phyloP scores from a whole-genome alignment of 2,888 invertebrate species.

The Calameuta idolon region DNA sequence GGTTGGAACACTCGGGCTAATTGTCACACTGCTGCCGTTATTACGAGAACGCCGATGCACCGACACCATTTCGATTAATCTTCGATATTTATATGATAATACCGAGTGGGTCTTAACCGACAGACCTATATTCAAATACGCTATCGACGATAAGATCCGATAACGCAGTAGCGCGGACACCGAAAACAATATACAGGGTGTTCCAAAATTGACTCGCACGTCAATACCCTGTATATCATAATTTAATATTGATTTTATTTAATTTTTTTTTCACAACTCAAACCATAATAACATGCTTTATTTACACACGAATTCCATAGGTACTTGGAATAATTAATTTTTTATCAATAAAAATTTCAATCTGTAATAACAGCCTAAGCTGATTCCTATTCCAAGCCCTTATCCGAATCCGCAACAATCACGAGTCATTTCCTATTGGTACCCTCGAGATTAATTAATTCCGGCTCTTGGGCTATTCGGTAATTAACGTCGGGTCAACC shows the following conservation, averaged over 20 bases:
- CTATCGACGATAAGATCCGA: background rate
- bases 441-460: slow-evolving; percentile 17
- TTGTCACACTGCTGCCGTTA: slow-evolving; percentile 34
- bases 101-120: background rate
- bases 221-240: too few species aligned
- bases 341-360: background rate
- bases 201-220: background rate
- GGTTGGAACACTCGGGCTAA: slow-evolving; percentile 31
- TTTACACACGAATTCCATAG: background rate
- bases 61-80: background rate
- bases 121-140: background rate
- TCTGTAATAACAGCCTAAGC: background rate
- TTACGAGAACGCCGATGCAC: slow-evolving; percentile 16
- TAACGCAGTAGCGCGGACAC: background rate
- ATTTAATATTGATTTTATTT: background rate
- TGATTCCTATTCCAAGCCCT: background rate
- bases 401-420: background rate
- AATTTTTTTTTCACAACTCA: background rate
- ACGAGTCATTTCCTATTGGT: background rate
- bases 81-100: background rate
- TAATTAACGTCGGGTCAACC: slow-evolving; percentile 18
- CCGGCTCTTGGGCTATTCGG: slow-evolving; percentile 14
- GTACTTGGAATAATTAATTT: background rate
- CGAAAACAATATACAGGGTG: background rate
- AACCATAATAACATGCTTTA: background rate